Conservation (phyloP, 1,140 invertebrate species). For the Penaeus vannamei region DNA sequence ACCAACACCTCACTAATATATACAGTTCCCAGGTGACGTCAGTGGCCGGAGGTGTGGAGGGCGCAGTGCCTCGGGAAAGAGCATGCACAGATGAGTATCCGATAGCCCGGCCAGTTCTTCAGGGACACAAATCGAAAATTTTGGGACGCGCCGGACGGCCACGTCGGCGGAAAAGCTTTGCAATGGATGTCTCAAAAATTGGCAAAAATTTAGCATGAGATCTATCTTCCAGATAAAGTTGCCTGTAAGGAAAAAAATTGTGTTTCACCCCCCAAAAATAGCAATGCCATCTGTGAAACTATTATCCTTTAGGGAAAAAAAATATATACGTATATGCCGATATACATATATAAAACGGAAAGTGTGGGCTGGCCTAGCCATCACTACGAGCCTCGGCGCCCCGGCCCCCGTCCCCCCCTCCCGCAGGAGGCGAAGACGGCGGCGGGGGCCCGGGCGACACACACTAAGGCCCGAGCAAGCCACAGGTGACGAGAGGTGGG, state of each 20-base stretch:
- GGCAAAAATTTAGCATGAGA: not conserved
- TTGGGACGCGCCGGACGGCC: no score
- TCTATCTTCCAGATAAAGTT: no score
- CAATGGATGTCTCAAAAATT: no score
- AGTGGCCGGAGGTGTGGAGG: conserved; percentile 49
- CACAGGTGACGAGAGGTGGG: no score
- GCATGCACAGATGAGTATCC: conserved; percentile 55
- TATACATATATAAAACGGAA: conserved; percentile 35
- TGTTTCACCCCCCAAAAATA: not conserved
- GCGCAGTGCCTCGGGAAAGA: conserved; percentile 54
- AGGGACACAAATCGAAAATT: not conserved
- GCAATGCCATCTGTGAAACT: not conserved
- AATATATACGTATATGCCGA: conserved; percentile 50
- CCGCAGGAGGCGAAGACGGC: no score
- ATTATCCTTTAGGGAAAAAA: conserved; percentile 25
- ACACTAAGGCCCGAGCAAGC: no score
- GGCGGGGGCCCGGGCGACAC: no score
- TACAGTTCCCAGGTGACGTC: conserved; percentile 35
- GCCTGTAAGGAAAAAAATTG: not conserved
- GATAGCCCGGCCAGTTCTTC: conserved; percentile 49
- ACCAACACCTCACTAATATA: conserved; percentile 61
- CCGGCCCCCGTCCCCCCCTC: no score
- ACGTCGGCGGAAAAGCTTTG: no score
- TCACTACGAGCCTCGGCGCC: no score
- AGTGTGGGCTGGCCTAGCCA: not conserved